These are phyloP conservation scores for Coendou prehensilis DNA, from an alignment of 2,797 vertebrate species.

Conservation along the genomic window DNA sequence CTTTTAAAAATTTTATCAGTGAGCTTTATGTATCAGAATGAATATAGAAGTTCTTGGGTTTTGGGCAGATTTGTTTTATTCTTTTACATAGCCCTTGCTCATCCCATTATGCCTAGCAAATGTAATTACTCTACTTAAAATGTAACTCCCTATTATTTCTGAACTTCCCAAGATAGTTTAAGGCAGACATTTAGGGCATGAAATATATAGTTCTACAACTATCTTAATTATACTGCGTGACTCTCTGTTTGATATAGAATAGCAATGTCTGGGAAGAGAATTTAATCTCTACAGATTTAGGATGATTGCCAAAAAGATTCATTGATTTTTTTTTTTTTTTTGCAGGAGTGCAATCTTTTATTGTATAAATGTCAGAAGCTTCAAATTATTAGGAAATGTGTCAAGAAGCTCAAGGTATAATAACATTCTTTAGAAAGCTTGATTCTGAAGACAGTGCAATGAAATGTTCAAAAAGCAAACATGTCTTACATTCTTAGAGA, in stretches of 20 bases:
- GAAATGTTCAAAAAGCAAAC: conserved; percentile 75
- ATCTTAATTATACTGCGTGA: conserved; percentile 78
- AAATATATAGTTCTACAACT: conserved; percentile 74
- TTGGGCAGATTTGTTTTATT: conserved; percentile 70
- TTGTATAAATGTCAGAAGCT: conserved; percentile 82
- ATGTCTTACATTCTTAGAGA: conserved; percentile 61
- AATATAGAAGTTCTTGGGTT: conserved; percentile 81
- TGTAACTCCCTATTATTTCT: conserved; percentile 79
- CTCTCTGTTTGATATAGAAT: conserved; percentile 80
- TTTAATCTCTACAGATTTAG: conserved; percentile 77
- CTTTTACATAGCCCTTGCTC: conserved; percentile 57
- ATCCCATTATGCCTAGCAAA: conserved; percentile 80
- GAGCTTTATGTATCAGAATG: conserved; percentile 85
- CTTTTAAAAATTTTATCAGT: conserved; percentile 73
- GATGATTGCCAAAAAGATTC: conserved; percentile 81
- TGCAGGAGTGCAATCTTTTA: conserved; percentile 73
- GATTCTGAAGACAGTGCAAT: conserved; percentile 70
- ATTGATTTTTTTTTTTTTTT: conserved; percentile 71
- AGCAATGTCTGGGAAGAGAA: conserved; percentile 80
- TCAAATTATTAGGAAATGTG: conserved; percentile 77
- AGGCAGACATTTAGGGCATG: conserved; percentile 68
- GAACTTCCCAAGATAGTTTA: conserved; percentile 74
- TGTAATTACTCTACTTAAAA: conserved; percentile 81
- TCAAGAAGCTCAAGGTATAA: conserved; percentile 79
- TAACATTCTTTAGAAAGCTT: conserved; percentile 73